Evolutionary conservation across 2,888 invertebrate species (phyloP).

Genomic region (Cephus pulcher): DNA sequence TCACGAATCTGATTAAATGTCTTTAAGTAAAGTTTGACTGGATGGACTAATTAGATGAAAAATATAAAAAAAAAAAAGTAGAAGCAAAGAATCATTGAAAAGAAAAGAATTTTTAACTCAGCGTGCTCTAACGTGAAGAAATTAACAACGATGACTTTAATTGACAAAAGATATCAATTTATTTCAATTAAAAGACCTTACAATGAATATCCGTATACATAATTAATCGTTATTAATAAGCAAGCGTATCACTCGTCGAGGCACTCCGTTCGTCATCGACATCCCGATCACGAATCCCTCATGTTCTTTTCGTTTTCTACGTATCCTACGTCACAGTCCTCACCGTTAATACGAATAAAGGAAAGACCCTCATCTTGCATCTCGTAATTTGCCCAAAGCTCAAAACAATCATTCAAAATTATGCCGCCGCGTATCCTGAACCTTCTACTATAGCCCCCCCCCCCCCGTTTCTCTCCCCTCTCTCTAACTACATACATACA

Average conservation of each 20-base stretch:
- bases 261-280: slow-evolving; percentile 48
- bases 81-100: background rate
- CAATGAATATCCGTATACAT: slow-evolving; percentile 44
- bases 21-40: no score
- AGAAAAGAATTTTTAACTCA: background rate
- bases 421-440: no score
- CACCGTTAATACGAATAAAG: background rate
- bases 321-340: slow-evolving; percentile 2
- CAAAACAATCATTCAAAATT: no score
- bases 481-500: no score
- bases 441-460: no score
- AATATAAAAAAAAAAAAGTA: background rate
- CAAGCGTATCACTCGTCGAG: slow-evolving; percentile 51
- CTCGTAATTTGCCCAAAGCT: no score
- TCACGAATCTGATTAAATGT: no score
- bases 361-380: no score
- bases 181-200: slow-evolving; percentile 50
- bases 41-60: no score
- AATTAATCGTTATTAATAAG: slow-evolving; percentile 43
- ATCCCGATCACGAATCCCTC: slow-evolving; percentile 17
- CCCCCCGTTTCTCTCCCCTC: no score
- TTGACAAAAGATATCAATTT: slow-evolving; percentile 53
- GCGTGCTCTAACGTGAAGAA: background rate
- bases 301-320: slow-evolving; percentile 5
- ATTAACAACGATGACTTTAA: slow-evolving; percentile 27